Evolutionary conservation across 1,140 invertebrate genomes (phyloP).

Genomic region (Lineus longissimus): DNA sequence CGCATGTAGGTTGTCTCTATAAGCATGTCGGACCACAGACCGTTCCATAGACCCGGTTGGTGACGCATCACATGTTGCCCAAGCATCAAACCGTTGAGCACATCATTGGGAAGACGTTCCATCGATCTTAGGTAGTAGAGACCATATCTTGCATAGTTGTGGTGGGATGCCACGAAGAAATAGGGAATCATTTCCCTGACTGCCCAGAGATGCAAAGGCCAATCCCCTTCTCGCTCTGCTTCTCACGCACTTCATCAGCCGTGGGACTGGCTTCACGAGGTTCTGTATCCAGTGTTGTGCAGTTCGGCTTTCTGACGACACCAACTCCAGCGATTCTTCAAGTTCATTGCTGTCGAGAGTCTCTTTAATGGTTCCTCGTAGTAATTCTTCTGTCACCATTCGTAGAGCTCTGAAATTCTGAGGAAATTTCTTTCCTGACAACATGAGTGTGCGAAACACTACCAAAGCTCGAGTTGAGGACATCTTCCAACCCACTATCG

Average conservation of each 20-base stretch:
- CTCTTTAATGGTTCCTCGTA: not conserved
- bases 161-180: constrained; percentile 30
- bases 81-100: constrained; percentile 13
- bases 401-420: constrained; percentile 24
- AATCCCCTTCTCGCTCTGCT: constrained; percentile 32
- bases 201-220: constrained; percentile 24
- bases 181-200: constrained; percentile 24
- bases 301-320: constrained; percentile 22
- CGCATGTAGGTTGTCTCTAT: constrained; percentile 28
- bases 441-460: constrained; percentile 21
- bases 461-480: constrained; percentile 19
- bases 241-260: constrained; percentile 25
- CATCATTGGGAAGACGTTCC: constrained; percentile 16
- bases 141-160: constrained; percentile 31
- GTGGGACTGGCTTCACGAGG: constrained; percentile 26
- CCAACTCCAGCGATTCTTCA: not conserved
- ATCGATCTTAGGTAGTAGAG: constrained; percentile 24
- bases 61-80: constrained; percentile 25
- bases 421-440: constrained; percentile 26
- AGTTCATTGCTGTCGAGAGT: not conserved
- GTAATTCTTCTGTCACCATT: constrained; percentile 22
- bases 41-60: constrained; percentile 20
- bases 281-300: constrained; percentile 25
- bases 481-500: constrained; percentile 17
- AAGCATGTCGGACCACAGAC: constrained; percentile 26